Percentiles rank a stretch among this genome's conserved stretches.
phyloP scores from a whole-genome alignment of 2,797 vertebrate genomes.

The Peromyscus attwateri region DNA sequence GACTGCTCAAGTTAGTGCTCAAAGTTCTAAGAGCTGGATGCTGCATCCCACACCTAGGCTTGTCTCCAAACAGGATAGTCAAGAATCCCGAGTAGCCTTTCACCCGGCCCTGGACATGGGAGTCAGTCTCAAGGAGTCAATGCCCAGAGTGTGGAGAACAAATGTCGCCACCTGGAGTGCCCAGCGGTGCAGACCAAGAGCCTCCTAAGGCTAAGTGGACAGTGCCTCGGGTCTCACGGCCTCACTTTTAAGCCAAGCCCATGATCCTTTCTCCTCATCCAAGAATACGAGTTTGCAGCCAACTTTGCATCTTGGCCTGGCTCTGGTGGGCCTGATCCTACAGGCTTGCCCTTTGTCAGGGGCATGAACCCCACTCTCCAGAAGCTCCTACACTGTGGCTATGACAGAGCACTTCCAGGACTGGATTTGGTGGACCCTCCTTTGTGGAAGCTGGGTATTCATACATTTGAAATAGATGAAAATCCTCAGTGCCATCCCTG shows the following conservation, averaged over 20 bases:
- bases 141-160: too few species aligned
- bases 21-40: neutral
- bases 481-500: neutral
- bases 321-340: neutral
- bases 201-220: neutral
- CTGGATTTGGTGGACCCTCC: too few species aligned
- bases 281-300: fast-evolving
- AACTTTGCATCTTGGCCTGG: neutral
- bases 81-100: neutral
- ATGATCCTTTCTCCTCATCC: neutral
- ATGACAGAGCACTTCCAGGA: neutral
- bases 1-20: neutral
- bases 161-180: fast-evolving
- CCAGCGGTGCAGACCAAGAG: neutral
- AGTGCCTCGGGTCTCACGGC: neutral
- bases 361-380: neutral
- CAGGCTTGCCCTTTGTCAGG: neutral
- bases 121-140: too few species aligned
- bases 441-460: neutral
- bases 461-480: neutral
- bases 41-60: neutral
- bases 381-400: neutral
- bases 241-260: neutral
- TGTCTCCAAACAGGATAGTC: neutral
- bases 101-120: too few species aligned